Percentiles rank a stretch among this genome's conserved stretches.
Evolutionary conservation across 92 coral and sea anemone species (phyloP).

Genomic region (Porites evermanni): DNA sequence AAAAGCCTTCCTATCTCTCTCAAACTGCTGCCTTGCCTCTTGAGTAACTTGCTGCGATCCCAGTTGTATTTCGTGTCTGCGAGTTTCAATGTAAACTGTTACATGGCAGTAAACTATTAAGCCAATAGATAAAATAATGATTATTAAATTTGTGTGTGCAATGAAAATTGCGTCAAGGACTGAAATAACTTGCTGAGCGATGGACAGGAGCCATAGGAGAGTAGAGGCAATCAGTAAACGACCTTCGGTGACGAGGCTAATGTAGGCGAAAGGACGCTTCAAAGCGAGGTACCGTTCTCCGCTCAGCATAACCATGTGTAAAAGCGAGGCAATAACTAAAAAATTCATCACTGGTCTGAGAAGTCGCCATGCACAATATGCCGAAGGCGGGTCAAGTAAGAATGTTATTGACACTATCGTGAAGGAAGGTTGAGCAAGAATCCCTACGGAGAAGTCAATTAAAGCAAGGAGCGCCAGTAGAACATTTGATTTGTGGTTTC

Average conservation of each 20-base stretch:
- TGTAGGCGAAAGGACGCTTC: background rate
- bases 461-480: background rate
- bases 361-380: background rate
- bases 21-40: background rate
- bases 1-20: background rate
- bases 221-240: background rate
- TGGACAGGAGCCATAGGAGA: background rate
- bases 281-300: background rate
- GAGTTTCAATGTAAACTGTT: background rate
- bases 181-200: background rate
- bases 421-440: background rate
- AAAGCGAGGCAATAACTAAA: background rate
- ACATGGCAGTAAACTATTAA: background rate
- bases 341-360: background rate
- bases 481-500: background rate
- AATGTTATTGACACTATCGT: too few relatives aligned
- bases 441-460: background rate
- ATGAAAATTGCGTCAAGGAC: too few relatives aligned
- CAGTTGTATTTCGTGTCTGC: background rate
- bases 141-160: too few relatives aligned
- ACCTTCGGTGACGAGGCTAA: background rate
- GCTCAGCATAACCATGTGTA: background rate
- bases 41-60: background rate
- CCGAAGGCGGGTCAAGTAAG: background rate
- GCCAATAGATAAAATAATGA: background rate